These are phyloP conservation scores for Falco columbarius DNA, from an alignment of 2,797 vertebrate species.

Conservation along the genomic window DNA sequence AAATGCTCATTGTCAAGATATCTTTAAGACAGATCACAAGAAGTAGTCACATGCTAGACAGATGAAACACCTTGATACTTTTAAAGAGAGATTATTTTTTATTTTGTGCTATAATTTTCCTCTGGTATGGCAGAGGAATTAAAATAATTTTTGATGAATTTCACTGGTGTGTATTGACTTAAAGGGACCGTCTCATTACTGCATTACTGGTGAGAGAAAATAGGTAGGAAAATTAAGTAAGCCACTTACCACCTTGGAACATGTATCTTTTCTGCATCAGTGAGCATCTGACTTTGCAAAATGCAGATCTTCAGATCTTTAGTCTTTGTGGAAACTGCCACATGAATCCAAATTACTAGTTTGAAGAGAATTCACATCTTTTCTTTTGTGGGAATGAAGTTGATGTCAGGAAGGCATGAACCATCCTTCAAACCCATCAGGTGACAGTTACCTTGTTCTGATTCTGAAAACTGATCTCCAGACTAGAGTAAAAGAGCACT, in stretches of 20 bases:
- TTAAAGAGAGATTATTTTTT: neutral
- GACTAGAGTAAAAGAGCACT: neutral
- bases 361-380: neutral
- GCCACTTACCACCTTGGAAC: neutral
- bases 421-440: neutral
- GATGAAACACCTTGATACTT: neutral
- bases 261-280: neutral
- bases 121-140: neutral
- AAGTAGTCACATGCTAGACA: neutral
- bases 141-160: neutral
- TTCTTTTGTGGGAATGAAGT: neutral
- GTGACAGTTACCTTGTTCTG: neutral
- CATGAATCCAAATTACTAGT: neutral
- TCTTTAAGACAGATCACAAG: neutral
- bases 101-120: neutral
- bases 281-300: neutral
- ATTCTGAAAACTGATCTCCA: neutral
- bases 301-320: neutral
- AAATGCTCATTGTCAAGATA: neutral
- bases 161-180: neutral
- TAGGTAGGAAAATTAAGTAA: neutral
- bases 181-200: neutral
- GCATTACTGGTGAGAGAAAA: neutral
- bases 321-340: neutral
- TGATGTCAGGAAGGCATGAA: neutral